Evolutionary conservation across 1,140 invertebrate genomes (phyloP), one percentile per base, ranked within the genome.

Genomic region (Euwallacea fornicatus): DNA sequence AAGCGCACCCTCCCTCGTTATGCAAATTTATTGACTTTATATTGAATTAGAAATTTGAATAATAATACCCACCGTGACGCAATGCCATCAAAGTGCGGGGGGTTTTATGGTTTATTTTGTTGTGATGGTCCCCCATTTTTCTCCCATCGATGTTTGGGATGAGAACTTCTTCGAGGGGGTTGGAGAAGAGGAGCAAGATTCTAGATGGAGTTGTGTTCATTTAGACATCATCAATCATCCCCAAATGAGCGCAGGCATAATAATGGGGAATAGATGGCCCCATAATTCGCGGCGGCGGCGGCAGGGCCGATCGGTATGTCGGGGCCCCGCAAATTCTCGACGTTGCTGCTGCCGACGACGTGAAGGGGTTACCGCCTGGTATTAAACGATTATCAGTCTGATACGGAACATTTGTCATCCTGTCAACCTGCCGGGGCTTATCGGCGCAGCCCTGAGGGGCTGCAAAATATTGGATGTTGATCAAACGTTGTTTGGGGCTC

Each of bases 11-110:
- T 77, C 72, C 54, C 13, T 75, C 75, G 75, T 76, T 78, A 78
- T 78, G 77, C 75, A 77, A 78, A 78, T 78, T 76, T 77, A 77
- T 77, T 77, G 68, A 72, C 77, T 76, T 74, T 66, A 76, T 77
- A 78, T 78, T 77, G 77, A 78, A 78, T 78, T 78, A 77, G 76
- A 77, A 77, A 78, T 78, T 78, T 78, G 77, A 78, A 78, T 78
- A 76, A 78, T 75, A 78, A 78, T 77, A 73, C 63, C 13, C 68
- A 64, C 73, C 70, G 66, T 77, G 76, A 77, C 74, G 76, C 54
- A 74, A 73, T 66, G 58, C 68, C 60, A 56, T 59, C 54, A 61
- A 41, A 76, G 21, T 68, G 69, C 68, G 61, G 74, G 72, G 74
- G 73, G 70, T 76, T 74, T 74, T 74, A 74, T 71, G 75, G 67